Evolutionary conservation across 2,797 vertebrate species (phyloP).

Genomic region (Ispidina lecontei): DNA sequence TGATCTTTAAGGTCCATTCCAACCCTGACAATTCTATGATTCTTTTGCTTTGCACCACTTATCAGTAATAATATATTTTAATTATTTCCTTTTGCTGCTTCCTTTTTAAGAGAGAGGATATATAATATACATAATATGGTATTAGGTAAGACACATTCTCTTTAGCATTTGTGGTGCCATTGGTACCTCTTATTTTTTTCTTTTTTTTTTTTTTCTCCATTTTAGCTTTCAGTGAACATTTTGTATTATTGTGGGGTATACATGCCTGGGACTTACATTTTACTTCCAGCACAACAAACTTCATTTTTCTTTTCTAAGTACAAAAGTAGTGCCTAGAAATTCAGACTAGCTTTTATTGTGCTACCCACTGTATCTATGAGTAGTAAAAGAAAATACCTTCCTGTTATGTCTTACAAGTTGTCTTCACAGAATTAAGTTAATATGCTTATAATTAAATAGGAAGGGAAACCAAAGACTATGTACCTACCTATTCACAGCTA

Average conservation of each 20-base stretch:
- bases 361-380: neutral
- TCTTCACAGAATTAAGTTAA: neutral
- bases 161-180: neutral
- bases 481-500: neutral
- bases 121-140: neutral
- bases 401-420: neutral
- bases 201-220: neutral
- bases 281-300: neutral
- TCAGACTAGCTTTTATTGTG: neutral
- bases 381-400: neutral
- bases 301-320: neutral
- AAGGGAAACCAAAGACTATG: neutral
- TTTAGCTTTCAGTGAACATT: neutral
- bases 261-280: neutral
- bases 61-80: neutral
- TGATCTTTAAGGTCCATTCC: too few species aligned
- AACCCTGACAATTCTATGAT: too few species aligned
- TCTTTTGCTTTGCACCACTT: neutral
- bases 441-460: neutral
- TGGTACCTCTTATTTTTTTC: neutral
- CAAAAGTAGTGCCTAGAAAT: neutral
- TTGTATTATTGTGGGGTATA: neutral
- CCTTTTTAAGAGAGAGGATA: neutral
- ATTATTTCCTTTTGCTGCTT: neutral
- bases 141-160: neutral